phyloP scores from a whole-genome alignment of 2,113 vertebrate genomes.

The Ciconia maguari region DNA sequence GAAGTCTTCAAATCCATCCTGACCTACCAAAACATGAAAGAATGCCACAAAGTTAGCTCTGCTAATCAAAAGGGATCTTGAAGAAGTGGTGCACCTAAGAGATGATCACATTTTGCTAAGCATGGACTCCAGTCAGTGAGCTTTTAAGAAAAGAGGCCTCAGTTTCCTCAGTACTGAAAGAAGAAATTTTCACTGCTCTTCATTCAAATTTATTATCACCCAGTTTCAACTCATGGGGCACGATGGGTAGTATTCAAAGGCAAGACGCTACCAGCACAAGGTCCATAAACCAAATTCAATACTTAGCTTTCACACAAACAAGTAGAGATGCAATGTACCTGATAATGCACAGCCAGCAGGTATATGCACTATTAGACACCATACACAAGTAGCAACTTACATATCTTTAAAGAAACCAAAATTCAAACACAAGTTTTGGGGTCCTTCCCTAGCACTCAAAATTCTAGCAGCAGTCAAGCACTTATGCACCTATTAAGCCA shows the following conservation, averaged over 20 bases:
- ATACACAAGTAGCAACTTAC: neutral
- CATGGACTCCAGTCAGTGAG: neutral
- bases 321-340: neutral
- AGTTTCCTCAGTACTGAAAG: neutral
- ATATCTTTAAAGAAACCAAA: neutral
- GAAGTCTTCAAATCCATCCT: conserved; percentile 51
- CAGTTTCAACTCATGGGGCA: neutral
- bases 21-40: conserved; percentile 50
- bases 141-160: neutral
- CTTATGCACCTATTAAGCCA: neutral
- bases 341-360: neutral
- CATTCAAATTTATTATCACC: neutral
- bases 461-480: neutral
- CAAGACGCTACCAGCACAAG: neutral
- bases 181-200: neutral
- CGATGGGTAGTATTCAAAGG: accelerated
- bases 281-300: neutral
- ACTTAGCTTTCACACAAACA: neutral
- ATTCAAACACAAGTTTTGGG: neutral
- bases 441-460: neutral
- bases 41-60: neutral
- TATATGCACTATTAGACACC: neutral
- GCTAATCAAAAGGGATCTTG: neutral
- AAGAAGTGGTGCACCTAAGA: neutral
- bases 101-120: neutral